Percentiles rank a stretch among this genome's conserved stretches.
These are phyloP conservation scores for Physella acuta DNA, from an alignment of 1,140 invertebrate species.

Conservation along the genomic window DNA sequence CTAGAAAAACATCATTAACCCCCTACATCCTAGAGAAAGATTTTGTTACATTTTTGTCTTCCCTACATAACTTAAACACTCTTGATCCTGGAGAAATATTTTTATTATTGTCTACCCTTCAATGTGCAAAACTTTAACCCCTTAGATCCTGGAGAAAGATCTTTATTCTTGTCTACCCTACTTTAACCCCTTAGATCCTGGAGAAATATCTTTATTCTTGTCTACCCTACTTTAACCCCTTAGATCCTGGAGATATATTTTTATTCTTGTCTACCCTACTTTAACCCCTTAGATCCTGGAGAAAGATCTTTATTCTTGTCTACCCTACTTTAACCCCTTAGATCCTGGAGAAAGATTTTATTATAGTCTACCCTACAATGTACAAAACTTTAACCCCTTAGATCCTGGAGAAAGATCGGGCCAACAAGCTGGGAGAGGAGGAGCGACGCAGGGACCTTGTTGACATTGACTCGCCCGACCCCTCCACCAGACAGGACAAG, in stretches of 20 bases:
- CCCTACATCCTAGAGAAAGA: no score
- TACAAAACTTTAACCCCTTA: no score
- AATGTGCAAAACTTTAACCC: no score
- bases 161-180: neutral
- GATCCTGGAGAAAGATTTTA: neutral
- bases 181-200: no score
- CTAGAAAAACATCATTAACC: no score
- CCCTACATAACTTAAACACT: neutral
- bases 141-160: no score
- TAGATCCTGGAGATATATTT: neutral
- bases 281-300: neutral
- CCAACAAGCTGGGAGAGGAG: constrained; percentile 42
- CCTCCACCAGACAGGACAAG: constrained; percentile 12
- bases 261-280: neutral
- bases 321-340: neutral
- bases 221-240: neutral
- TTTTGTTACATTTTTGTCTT: neutral
- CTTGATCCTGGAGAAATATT: neutral
- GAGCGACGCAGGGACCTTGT: constrained; percentile 32
- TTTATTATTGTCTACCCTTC: no score
- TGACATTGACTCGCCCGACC: constrained; percentile 1
- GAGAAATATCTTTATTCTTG: no score
- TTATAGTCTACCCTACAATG: neutral
- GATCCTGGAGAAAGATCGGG: constrained; percentile 54
- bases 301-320: neutral